Evolutionary conservation across 2,888 invertebrate species (phyloP).

Genomic region (Cremastobaeus sp.): DNA sequence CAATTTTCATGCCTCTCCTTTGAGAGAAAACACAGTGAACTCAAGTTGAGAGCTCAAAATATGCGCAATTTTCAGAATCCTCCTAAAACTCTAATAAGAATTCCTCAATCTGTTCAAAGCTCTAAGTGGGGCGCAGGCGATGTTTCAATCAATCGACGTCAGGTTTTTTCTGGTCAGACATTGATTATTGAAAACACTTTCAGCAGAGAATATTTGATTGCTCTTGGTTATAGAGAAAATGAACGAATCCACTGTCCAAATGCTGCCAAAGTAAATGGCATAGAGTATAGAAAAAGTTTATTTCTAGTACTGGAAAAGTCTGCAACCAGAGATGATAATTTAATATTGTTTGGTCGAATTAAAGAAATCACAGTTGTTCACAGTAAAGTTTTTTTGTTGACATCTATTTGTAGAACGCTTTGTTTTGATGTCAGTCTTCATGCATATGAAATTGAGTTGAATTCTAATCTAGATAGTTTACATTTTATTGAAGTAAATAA

Average conservation of each 20-base stretch:
- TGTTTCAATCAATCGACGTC: slow-evolving; percentile 29
- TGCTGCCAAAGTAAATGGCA: background rate
- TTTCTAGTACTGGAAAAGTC: background rate
- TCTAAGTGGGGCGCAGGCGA: slow-evolving; percentile 38
- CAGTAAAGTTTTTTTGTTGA: background rate
- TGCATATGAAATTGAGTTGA: background rate
- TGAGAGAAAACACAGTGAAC: slow-evolving; percentile 56
- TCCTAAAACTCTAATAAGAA: slow-evolving; percentile 50
- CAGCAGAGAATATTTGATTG: background rate
- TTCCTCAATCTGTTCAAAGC: slow-evolving; percentile 48
- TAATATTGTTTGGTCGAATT: background rate
- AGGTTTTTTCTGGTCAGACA: background rate
- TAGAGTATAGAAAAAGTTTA: background rate
- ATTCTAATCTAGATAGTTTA: background rate
- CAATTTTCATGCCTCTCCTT: no score
- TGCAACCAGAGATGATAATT: background rate
- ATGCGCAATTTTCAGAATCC: slow-evolving; percentile 54
- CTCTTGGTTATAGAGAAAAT: background rate
- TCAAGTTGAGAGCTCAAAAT: slow-evolving; percentile 44
- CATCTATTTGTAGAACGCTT: background rate
- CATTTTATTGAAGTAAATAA: background rate
- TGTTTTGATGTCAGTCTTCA: background rate
- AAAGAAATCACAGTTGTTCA: background rate
- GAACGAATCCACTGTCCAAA: background rate
- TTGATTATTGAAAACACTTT: background rate